Base-by-base conservation (phyloP, 2,888 invertebrate genomes). In the Pseudeuparius sepicola region DNA sequence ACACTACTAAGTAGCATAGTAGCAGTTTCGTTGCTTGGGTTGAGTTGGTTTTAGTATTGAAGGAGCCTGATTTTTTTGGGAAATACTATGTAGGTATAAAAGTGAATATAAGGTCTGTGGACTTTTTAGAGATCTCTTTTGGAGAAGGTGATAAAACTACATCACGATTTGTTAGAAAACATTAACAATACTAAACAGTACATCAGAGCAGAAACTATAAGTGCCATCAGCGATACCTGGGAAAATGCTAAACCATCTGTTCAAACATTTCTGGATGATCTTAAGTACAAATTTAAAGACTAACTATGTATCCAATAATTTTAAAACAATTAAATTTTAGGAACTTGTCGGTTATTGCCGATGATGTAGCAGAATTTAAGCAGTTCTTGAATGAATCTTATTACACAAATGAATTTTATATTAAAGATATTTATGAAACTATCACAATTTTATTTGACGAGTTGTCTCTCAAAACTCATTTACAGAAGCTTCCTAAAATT, bases 401-500 rank as follows among this genome's bases (percentile, higher is more conserved):
- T 49, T 68, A 79, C 32, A 73, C 74, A 0, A 87, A 88, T 51
- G 87, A 87, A 43, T 88, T 88, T 54, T 87, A 87, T 51, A 75
- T 87, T 3, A 80, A 79, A 55, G 80, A 87, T 51, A 71, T 85
- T 1, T 74, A 81, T 0, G 75, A 73, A 37, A 73, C 81, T 37
- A 73, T 76, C 0, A 64, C 78, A 23, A 75, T 75, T 31, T 68
- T 85, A 2, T 61, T 84, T 25, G 85, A 88, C 47, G 85, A 88
- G 55, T 66, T 87, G 55, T 78, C 86, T 0, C 69, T 86, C 28
- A 67, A 78, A 37, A 75, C 78, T 40, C 84, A 85, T 54, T 73
- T 87, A 45, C 78, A 85, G 48, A 78, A 80, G 1, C 54, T 87
- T 31, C 87, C 87, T 0, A 81, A 79, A 28, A 82, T 87, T 14